A percentile compares a stretch with the other conserved stretches of the same genome.
phyloP scores from a whole-genome alignment of 1,140 invertebrate species.

The Trichoplusia ni region DNA sequence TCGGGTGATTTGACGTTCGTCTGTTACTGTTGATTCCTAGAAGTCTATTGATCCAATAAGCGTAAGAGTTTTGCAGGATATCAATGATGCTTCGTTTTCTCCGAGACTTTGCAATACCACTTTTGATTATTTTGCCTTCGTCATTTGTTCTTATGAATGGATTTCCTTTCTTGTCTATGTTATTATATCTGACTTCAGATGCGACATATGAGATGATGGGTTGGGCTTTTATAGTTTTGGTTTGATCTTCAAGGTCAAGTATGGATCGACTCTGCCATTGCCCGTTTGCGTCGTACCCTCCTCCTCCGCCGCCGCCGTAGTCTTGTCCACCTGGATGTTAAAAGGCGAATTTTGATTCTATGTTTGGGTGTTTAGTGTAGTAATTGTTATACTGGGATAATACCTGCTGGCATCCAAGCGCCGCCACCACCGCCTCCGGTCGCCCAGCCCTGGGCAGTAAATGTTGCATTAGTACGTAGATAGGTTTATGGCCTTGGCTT shows the following conservation, averaged over 20 bases:
- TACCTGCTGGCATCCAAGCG: slow-evolving; percentile 75
- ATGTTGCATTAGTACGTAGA: neutral
- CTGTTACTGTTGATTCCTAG: slow-evolving; percentile 47
- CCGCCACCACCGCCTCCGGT: slow-evolving; percentile 56
- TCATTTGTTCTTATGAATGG: slow-evolving; percentile 10
- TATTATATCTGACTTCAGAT: slow-evolving; percentile 43
- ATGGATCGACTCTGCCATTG: slow-evolving; percentile 77
- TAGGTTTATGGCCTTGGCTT: too few relatives aligned
- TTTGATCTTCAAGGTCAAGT: slow-evolving; percentile 46
- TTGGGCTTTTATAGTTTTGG: slow-evolving; percentile 38
- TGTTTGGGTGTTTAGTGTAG: slow-evolving; percentile 20
- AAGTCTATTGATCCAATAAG: slow-evolving; percentile 58
- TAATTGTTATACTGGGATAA: slow-evolving; percentile 54
- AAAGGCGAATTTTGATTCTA: slow-evolving; percentile 42
- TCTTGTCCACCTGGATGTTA: slow-evolving; percentile 60
- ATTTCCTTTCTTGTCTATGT: slow-evolving; percentile 8
- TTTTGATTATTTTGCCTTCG: slow-evolving; percentile 30
- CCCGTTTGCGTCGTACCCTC: slow-evolving; percentile 70
- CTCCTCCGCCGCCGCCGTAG: slow-evolving; percentile 53
- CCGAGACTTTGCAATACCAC: slow-evolving; percentile 43
- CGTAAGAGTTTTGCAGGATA: slow-evolving; percentile 56
- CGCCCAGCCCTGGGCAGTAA: slow-evolving; percentile 60
- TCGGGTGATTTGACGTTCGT: slow-evolving; percentile 44
- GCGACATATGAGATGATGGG: slow-evolving; percentile 49
- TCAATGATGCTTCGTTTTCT: slow-evolving; percentile 61